Percentiles rank a stretch among this genome's conserved stretches.
phyloP scores from a whole-genome alignment of 2,888 invertebrate genomes.

The Cremastinae sp. region DNA sequence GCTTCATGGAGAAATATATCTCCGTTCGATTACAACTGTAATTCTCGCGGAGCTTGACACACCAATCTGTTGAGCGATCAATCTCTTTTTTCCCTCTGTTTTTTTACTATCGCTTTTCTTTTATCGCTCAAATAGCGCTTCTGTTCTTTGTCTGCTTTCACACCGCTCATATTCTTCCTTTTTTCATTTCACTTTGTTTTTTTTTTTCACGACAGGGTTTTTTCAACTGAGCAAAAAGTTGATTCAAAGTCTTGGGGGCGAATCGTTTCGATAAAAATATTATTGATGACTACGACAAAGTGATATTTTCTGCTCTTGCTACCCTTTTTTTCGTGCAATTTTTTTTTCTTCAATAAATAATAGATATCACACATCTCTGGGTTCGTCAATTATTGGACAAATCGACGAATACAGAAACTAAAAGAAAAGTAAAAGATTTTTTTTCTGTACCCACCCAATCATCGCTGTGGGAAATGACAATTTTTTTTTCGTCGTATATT shows the following conservation, averaged over 20 bases:
- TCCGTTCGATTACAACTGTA: slow-evolving; percentile 53
- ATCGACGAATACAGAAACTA: slow-evolving; percentile 34
- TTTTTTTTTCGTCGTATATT: slow-evolving; percentile 11
- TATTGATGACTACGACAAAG: slow-evolving; percentile 23
- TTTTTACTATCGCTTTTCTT: slow-evolving; percentile 22
- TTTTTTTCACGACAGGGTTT: not conserved
- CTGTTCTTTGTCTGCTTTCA: slow-evolving; percentile 6
- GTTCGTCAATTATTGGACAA: slow-evolving; percentile 29
- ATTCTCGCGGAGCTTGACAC: slow-evolving; percentile 49
- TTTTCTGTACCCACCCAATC: not conserved
- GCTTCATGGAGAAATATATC: slow-evolving; percentile 35
- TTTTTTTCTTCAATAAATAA: slow-evolving; percentile 31
- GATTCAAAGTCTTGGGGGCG: slow-evolving; percentile 14
- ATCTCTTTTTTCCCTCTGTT: slow-evolving; percentile 46
- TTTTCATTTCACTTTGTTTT: slow-evolving; percentile 10
- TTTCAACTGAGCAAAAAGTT: slow-evolving; percentile 21
- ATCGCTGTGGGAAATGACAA: slow-evolving; percentile 1
- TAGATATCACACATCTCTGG: slow-evolving; percentile 22
- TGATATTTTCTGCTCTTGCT: slow-evolving; percentile 10
- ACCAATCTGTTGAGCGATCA: slow-evolving; percentile 58
- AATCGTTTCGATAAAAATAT: slow-evolving; percentile 38
- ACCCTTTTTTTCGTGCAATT: not conserved
- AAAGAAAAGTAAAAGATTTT: slow-evolving; percentile 23
- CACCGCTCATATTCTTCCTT: not conserved
- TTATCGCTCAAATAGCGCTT: not conserved